Base-by-base conservation (phyloP, 2,113 vertebrate genomes). In the Nothocercus julius region DNA sequence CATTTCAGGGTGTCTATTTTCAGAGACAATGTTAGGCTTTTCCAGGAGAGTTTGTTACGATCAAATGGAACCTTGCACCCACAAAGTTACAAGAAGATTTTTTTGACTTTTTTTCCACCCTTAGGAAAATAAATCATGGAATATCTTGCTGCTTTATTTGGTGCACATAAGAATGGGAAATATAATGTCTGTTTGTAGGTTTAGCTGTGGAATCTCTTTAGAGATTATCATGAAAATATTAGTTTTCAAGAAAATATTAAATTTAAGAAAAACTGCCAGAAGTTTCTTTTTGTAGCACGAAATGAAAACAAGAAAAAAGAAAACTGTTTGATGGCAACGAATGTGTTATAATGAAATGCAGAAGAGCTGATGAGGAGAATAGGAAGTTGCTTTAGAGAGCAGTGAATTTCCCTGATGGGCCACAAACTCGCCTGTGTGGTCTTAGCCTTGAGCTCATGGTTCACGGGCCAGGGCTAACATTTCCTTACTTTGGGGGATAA, bases 301-400 rank as follows among this genome's bases (percentile, higher is more conserved):
- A 96, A 93, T 85, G 82, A 87, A 93, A 96, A 84, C 90, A 94
- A 69, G 90, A 76, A 81, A 77, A 69, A 96, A 93, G 72, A 16
- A 73, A 78, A 19, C 80, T 74, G 40, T 90, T 92, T 69, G 80
- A 89, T 86, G 83, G 66, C 83, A 93, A 61, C 89, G 62, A 81
- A 90, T 0, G 0, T 49, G 40, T 53, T 44, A 73, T 62, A 96
- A 87, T 62, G 86, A 95, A 89, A 95, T 44, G 92, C 84, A 89
- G 91, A 91, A 78, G 89, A 87, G 81, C 17, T 93, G 94, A 89
- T 91, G 95, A 92, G 91, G 86, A 97, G 94, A 96, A 78, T 82
- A 92, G 74, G 66, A 90, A 92, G 84, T 15, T 66, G 77, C 42
- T 90, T 95, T 91, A 92, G 91, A 80, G 81, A 87, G 19, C 16